A percentile compares a stretch with the other conserved stretches of the same genome.
Evolutionary conservation across 2,113 vertebrate genomes (phyloP).

Genomic region (Struthidea cinerea): DNA sequence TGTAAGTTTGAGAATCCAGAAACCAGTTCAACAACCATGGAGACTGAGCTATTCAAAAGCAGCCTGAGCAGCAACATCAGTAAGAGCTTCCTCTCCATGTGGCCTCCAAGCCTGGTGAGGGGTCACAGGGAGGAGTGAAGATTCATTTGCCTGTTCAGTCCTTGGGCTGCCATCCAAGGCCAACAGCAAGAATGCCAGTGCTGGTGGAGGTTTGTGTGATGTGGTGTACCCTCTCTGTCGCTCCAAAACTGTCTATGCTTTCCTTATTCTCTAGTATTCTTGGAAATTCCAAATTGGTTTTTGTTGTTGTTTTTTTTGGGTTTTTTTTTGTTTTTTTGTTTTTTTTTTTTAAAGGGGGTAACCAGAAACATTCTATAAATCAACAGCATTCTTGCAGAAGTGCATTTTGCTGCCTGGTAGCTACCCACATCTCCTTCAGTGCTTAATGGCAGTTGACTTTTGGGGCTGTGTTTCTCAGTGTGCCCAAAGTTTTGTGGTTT

Average conservation of each 20-base stretch:
- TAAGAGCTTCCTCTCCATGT: neutral
- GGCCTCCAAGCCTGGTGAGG: neutral
- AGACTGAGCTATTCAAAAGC: neutral
- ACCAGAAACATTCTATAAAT: constrained; percentile 32
- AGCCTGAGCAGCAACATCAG: neutral
- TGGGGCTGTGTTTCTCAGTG: constrained; percentile 20
- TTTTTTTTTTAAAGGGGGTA: neutral
- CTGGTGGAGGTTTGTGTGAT: constrained; percentile 39
- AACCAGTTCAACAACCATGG: neutral
- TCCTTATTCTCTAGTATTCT: constrained; percentile 46
- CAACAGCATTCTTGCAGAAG: constrained; percentile 15
- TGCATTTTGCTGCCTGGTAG: neutral
- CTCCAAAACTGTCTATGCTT: constrained; percentile 29
- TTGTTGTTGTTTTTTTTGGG: neutral
- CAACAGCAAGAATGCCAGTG: constrained; percentile 22
- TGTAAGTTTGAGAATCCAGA: neutral
- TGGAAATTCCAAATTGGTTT: constrained; percentile 27
- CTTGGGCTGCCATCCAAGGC: constrained; percentile 40
- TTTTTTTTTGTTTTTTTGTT: neutral
- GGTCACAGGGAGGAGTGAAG: neutral
- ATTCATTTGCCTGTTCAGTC: neutral
- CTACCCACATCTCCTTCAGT: neutral
- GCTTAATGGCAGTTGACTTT: neutral
- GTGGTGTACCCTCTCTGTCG: neutral
- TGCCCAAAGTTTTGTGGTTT: constrained; percentile 3